phyloP scores from a whole-genome alignment of 1,140 invertebrate genomes.

The Habropoda laboriosa region DNA sequence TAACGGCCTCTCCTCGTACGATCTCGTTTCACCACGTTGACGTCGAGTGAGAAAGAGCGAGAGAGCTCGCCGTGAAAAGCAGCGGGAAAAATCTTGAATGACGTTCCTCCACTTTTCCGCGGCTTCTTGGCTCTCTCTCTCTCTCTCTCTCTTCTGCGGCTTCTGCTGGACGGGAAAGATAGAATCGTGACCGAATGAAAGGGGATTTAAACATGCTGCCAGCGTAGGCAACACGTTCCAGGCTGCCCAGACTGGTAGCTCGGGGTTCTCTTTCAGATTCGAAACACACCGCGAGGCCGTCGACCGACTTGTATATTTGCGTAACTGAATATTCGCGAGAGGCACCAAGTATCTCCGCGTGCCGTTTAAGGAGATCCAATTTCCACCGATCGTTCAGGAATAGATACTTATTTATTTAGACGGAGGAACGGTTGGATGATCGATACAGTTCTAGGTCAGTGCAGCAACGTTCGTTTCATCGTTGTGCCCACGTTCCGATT shows the following conservation, averaged over 20 bases:
- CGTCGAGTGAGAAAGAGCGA: conserved; percentile 24
- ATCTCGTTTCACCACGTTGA: conserved; percentile 22
- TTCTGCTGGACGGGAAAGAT: conserved; percentile 11
- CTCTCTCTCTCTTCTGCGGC: not conserved
- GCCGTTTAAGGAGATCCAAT: not conserved
- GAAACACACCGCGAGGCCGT: not conserved
- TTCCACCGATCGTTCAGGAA: not conserved
- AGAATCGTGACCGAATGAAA: conserved; percentile 27
- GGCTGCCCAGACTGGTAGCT: not conserved
- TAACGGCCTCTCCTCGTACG: conserved; percentile 44
- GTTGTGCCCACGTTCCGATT: not conserved
- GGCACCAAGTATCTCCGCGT: not conserved
- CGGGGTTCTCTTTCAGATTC: not conserved
- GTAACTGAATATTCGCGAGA: conserved; percentile 3
- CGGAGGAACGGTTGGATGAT: not conserved
- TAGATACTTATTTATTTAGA: not conserved
- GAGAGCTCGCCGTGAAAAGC: conserved; percentile 26
- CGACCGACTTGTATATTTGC: no score
- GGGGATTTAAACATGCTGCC: conserved; percentile 14
- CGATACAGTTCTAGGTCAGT: not conserved
- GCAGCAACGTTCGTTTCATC: not conserved
- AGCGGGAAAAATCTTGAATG: conserved; percentile 30
- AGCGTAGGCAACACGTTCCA: not conserved
- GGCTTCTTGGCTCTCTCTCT: no score
- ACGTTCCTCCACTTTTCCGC: conserved; percentile 3